Evolutionary conservation across 2,888 invertebrate species (phyloP).

Genomic region (Epiblema foenella): DNA sequence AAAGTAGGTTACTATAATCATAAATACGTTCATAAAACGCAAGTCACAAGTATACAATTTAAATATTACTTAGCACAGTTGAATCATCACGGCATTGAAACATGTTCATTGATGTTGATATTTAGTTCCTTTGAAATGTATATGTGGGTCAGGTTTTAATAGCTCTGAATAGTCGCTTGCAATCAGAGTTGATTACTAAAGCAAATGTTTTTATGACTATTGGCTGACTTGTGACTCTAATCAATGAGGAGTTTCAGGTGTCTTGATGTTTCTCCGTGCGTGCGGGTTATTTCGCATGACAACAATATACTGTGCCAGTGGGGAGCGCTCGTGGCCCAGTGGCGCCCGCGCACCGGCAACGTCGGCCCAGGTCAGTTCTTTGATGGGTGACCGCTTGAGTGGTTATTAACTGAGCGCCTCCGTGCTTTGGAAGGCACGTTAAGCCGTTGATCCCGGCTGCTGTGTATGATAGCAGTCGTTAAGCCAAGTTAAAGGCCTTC

Average conservation of each 20-base stretch:
- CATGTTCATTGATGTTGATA: conserved; percentile 13
- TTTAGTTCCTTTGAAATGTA: conserved; percentile 23
- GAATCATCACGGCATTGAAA: conserved; percentile 25
- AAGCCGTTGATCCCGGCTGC: too few relatives aligned
- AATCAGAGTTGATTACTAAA: conserved; percentile 28
- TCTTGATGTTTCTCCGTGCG: background rate
- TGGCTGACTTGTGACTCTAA: conserved; percentile 2
- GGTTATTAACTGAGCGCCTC: too few relatives aligned
- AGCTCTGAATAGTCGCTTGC: conserved; percentile 20
- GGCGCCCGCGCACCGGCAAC: too few relatives aligned
- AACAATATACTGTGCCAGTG: too few relatives aligned
- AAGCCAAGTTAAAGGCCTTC: too few relatives aligned
- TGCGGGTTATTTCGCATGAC: too few relatives aligned
- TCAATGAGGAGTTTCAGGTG: background rate
- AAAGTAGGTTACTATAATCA: background rate
- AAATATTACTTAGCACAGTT: conserved; percentile 2
- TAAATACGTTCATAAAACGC: background rate
- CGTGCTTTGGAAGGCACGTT: too few relatives aligned
- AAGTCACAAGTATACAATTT: conserved; percentile 16
- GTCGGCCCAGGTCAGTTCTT: too few relatives aligned
- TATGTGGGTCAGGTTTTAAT: conserved; percentile 19
- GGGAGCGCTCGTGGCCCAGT: too few relatives aligned
- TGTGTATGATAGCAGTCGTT: too few relatives aligned
- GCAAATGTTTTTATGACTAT: conserved; percentile 17
- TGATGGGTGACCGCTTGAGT: too few relatives aligned